Evolutionary conservation across 2,113 vertebrate genomes (phyloP).

Genomic region (Siniperca knerii): DNA sequence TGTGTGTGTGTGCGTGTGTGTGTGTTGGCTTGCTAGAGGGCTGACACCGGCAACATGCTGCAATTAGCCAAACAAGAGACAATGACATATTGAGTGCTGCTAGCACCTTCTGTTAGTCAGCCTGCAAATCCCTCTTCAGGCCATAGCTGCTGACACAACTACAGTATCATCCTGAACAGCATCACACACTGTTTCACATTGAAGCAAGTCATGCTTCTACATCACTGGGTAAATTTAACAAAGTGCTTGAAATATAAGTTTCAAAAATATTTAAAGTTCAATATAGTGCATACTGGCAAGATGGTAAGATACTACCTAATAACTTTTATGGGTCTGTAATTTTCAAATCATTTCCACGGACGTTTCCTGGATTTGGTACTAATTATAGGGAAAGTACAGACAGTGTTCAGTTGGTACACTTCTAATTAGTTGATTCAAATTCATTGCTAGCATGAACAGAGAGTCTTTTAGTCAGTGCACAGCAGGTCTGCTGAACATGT

Average conservation of each 20-base stretch:
- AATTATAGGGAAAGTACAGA: background rate
- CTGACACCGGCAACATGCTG: constrained; percentile 68
- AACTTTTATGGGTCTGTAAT: background rate
- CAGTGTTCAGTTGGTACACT: background rate
- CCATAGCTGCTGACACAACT: constrained; percentile 48
- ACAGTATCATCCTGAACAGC: constrained; percentile 7
- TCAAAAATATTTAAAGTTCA: background rate
- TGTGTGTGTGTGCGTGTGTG: background rate
- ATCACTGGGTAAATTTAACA: background rate
- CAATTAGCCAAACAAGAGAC: constrained; percentile 67
- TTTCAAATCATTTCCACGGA: background rate
- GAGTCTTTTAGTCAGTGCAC: background rate
- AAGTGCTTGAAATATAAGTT: background rate
- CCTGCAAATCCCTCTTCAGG: constrained; percentile 53
- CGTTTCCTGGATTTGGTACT: background rate
- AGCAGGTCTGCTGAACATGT: background rate
- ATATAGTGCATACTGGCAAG: background rate
- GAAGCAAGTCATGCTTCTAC: background rate
- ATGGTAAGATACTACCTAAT: background rate
- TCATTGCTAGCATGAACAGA: background rate
- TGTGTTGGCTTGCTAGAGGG: constrained; percentile 50
- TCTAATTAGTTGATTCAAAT: constrained; percentile 6
- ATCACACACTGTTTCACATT: background rate
- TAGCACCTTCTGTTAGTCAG: constrained; percentile 72
- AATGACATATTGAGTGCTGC: constrained; percentile 73